Evolutionary conservation across 2,888 invertebrate genomes (phyloP).

Genomic region (Branchinecta sandiegonensis): DNA sequence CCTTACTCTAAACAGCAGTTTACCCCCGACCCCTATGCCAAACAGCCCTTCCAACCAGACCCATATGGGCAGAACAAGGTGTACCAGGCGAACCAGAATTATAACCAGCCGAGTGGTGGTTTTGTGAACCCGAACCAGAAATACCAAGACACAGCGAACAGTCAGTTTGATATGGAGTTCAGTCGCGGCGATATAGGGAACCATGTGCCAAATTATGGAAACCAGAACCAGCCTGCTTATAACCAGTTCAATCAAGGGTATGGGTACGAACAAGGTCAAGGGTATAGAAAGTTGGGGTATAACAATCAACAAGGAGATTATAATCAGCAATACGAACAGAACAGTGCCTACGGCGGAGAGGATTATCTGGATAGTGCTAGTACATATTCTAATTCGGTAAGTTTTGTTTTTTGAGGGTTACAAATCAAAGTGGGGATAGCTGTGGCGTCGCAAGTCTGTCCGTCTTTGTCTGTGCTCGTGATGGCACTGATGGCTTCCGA

Average conservation of each 20-base stretch:
- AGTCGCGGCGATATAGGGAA: background rate
- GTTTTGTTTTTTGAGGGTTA: background rate
- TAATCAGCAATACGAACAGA: constrained; percentile 6
- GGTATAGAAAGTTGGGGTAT: background rate
- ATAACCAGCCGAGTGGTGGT: background rate
- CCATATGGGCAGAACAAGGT: background rate
- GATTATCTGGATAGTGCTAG: constrained; percentile 2
- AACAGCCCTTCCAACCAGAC: background rate
- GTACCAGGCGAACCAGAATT: constrained; percentile 8
- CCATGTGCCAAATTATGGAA: background rate
- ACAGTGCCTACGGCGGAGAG: background rate
- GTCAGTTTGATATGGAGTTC: background rate
- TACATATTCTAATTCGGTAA: constrained; percentile 12
- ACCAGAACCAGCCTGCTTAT: constrained; percentile 1
- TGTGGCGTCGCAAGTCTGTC: too few species aligned
- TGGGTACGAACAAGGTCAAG: background rate
- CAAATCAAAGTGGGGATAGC: too few species aligned
- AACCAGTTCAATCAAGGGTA: background rate
- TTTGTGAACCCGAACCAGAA: constrained; percentile 15
- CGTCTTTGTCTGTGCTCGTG: too few species aligned
- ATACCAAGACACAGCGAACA: background rate
- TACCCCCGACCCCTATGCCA: too few species aligned
- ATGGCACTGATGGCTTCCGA: too few species aligned
- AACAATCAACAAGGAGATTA: background rate
- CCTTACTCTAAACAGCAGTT: background rate